phyloP scores from a whole-genome alignment of 2,113 vertebrate genomes.

The Oncorhynchus tshawytscha region DNA sequence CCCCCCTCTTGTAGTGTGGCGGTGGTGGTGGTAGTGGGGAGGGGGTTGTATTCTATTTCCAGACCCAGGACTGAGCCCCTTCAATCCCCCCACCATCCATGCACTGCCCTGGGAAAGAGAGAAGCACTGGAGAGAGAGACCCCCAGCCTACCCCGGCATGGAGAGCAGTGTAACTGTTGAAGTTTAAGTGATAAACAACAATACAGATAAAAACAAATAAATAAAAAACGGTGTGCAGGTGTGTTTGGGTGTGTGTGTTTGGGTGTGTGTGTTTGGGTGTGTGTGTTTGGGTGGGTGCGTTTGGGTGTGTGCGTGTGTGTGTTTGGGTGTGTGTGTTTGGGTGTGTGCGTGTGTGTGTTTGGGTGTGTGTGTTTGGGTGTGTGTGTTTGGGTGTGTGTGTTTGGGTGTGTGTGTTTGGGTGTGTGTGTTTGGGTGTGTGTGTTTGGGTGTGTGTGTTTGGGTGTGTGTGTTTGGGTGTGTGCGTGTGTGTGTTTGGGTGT shows the following conservation, averaged over 20 bases:
- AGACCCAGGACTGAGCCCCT: conserved; percentile 60
- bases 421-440: too few relatives aligned
- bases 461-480: too few relatives aligned
- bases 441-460: too few relatives aligned
- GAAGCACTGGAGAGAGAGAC: conserved; percentile 40
- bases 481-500: too few relatives aligned
- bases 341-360: too few relatives aligned
- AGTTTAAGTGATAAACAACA: too few relatives aligned
- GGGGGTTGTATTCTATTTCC: conserved; percentile 66
- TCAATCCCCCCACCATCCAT: conserved; percentile 63
- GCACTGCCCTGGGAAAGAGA: conserved; percentile 31
- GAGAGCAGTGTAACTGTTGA: conserved; percentile 22
- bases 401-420: too few relatives aligned
- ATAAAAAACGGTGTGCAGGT: too few relatives aligned
- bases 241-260: neutral
- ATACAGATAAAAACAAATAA: too few relatives aligned
- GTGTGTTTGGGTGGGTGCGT: conserved; percentile 1
- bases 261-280: neutral
- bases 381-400: too few relatives aligned
- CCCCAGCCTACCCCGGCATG: conserved; percentile 28
- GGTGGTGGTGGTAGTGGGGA: conserved; percentile 24
- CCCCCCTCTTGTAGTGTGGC: conserved; percentile 2
- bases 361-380: too few relatives aligned
- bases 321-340: too few relatives aligned
- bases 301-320: neutral